These are phyloP conservation scores for Capitulum mitella DNA, from an alignment of 2,888 invertebrate genomes.

Conservation along the genomic window DNA sequence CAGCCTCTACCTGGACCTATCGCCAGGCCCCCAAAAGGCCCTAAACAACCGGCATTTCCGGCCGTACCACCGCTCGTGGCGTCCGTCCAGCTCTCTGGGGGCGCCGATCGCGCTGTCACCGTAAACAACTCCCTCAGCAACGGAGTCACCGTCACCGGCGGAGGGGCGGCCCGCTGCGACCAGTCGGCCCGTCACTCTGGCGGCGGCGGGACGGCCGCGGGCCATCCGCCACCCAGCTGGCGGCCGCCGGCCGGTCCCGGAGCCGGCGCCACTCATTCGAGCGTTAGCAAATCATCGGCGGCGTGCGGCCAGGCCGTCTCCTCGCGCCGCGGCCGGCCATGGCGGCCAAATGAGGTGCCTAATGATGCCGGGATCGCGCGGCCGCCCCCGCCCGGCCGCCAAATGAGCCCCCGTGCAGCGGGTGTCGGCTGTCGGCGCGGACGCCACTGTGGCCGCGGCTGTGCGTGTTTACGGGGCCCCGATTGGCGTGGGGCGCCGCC, in stretches of 20 bases:
- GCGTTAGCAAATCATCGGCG: not conserved
- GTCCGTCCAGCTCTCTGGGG: too few species aligned
- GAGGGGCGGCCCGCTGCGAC: not conserved
- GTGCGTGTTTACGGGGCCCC: not conserved
- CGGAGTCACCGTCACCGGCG: too few species aligned
- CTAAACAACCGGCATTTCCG: too few species aligned
- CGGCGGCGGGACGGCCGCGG: too few species aligned
- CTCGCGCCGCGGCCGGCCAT: not conserved
- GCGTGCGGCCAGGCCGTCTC: not conserved
- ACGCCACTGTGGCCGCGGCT: not conserved
- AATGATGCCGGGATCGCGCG: not conserved
- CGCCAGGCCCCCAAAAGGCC: too few species aligned
- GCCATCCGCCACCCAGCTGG: not conserved
- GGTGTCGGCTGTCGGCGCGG: not conserved
- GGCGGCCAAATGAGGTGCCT: conserved; percentile 11
- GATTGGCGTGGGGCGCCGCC: not conserved
- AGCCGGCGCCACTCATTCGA: too few species aligned
- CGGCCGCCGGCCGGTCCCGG: conserved; percentile 5
- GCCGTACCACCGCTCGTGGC: too few species aligned
- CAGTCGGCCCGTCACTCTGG: not conserved
- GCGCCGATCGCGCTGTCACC: too few species aligned
- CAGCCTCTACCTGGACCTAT: too few species aligned
- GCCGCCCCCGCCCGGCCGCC: not conserved
- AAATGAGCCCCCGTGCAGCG: not conserved
- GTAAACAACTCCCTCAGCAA: too few species aligned